These are phyloP conservation scores for Agapornis canus DNA, from an alignment of 2,797 vertebrate species.

Conservation along the genomic window DNA sequence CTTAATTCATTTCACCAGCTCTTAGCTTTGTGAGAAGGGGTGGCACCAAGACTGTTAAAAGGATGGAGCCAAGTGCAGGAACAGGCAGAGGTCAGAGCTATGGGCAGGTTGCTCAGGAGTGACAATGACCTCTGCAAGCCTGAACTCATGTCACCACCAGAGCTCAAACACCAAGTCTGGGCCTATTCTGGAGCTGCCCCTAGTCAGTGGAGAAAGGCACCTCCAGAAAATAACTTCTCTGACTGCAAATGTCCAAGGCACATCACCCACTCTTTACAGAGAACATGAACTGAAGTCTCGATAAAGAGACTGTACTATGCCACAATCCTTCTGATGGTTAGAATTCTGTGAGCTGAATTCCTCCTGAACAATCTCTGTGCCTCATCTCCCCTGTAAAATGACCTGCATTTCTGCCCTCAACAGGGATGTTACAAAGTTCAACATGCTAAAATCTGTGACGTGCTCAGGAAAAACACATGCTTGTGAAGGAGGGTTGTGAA, in stretches of 20 bases:
- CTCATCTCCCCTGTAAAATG: neutral
- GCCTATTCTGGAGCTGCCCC: neutral
- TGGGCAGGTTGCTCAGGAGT: neutral
- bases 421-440: neutral
- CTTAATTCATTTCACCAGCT: neutral
- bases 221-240: neutral
- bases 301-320: neutral
- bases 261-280: neutral
- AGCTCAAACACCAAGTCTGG: neutral
- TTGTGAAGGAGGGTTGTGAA: neutral
- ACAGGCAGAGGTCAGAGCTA: neutral
- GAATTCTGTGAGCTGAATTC: neutral
- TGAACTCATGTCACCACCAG: neutral
- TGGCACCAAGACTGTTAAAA: neutral
- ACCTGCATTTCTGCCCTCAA: neutral
- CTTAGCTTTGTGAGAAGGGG: neutral
- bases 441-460: neutral
- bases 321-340: neutral
- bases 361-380: neutral
- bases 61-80: neutral
- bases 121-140: neutral
- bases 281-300: fast-evolving
- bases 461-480: neutral
- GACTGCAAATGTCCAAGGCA: neutral
- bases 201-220: neutral